Evolutionary conservation across 2,888 invertebrate species (phyloP), one percentile per base, ranked within the genome.

Genomic region (Folsomia manolachei): DNA sequence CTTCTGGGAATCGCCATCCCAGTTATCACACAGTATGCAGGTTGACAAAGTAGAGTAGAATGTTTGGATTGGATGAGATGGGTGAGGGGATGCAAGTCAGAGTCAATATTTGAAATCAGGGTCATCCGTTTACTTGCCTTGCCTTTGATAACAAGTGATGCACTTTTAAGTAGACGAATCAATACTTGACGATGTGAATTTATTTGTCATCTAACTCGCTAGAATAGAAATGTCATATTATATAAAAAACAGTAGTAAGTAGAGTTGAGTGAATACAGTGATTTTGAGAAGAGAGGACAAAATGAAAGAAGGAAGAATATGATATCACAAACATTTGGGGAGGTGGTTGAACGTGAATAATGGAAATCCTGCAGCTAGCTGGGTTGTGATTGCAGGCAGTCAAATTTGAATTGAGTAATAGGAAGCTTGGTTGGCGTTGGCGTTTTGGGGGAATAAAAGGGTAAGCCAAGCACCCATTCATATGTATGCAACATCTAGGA

Each of bases 381-480:
- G 23, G 7, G 60, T 7, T 19, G 64, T 27, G 64, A 64, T 64
- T 64, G 64, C 26, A 64, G n/a, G 27, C 26, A 64, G 64, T 64
- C 64, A 64, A 64, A 27, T n/a, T n/a, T n/a, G n/a, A n/a, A n/a
- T 64, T 73, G 73, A 73, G 73, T 69, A 71, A 73, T 73, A 73
- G n/a, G n/a, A n/a, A n/a, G n/a, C n/a, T n/a, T n/a, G n/a, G n/a
- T n/a, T n/a, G n/a, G n/a, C n/a, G n/a, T n/a, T n/a, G n/a, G 64
- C 52, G 63, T 27, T n/a, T n/a, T 69, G 51, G 60, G 26, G 60
- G 78, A 72, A 75, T 77, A 77, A 72, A 78, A 79, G 77, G 79
- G 77, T 77, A 73, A 79, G 73, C 51, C 64, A 25, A n/a, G n/a
- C n/a, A n/a, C n/a, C n/a, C n/a, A n/a, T n/a, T n/a, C n/a, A n/a